Base-by-base conservation (phyloP, 2,888 invertebrate genomes). In the Erynnis tages region DNA sequence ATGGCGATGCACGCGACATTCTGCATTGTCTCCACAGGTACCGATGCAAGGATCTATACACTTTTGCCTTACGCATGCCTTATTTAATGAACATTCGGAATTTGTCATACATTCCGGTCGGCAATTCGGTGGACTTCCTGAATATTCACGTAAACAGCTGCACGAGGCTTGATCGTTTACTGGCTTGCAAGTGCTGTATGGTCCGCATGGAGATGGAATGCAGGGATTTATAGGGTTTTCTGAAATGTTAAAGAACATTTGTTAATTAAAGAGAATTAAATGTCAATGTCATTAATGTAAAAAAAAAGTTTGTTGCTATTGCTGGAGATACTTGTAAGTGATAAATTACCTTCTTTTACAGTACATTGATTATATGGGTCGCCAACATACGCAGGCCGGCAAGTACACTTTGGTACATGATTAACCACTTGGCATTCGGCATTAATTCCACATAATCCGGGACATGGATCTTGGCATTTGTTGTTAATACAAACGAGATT, bases 31-130 rank as follows among this genome's bases (percentile, higher is more conserved):
- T 48, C 92, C 93, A 63, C 94, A 97, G 1, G 93, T 91, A 57
- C 94, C 94, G 1, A 92, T 90, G 65, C 96, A 96, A n/a, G 96
- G 96, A 79, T 96, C 94, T 40, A 92, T 84, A 72, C 96, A 96
- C 76, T 93, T 94, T 65, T 93, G 93, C 61, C 91, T 93, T 10
- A 93, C 91, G 68, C 96, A 96, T 8, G 96, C 94, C 74, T 92
- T 93, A 54, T 93, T 92, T 23, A 93, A 90, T n/a, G 94, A 90
- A 82, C 96, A 96, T 68, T 96, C 96, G 0, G 94, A 91, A 62
- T 94, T 95, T 58, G 93, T 92, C 6, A 93, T 90, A 74, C 96
- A 96, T 83, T 95, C 95, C 0, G 95, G 95, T 62, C 94, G 88
- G 69, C 96, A 96, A 29, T 93, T 92, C 23, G 93, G 93, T 55